Conservation (phyloP, 2,113 vertebrate species). For the Podilymbus podiceps region DNA sequence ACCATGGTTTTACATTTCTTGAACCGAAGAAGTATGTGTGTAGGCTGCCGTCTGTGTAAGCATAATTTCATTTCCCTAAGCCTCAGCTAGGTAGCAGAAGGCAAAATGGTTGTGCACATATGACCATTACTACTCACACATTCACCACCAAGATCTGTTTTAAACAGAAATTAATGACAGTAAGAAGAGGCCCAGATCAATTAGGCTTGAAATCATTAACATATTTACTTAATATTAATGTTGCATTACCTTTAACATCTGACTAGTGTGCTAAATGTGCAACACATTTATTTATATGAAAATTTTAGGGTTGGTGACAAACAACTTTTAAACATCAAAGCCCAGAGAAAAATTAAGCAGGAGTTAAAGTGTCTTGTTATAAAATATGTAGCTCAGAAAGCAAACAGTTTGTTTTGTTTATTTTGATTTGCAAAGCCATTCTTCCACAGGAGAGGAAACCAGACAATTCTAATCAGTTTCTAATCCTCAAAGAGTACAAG, state of each 20-base stretch:
- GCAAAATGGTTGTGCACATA: not conserved
- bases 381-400: not conserved
- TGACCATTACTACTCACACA: not conserved
- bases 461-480: not conserved
- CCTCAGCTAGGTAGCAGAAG: not conserved
- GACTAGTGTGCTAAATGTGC: not conserved
- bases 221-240: not conserved
- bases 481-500: not conserved
- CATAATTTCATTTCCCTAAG: not conserved
- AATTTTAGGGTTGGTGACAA: not conserved
- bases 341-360: not conserved
- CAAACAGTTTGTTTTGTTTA: not conserved
- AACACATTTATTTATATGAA: not conserved
- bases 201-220: not conserved
- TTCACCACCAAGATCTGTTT: not conserved
- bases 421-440: slow-evolving; percentile 17
- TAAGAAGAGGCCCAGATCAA: not conserved
- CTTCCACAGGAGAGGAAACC: not conserved
- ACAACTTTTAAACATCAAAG: not conserved
- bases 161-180: not conserved
- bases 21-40: not conserved
- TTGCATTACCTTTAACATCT: not conserved
- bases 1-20: not conserved
- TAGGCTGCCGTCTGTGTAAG: not conserved
- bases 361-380: not conserved